Conservation (phyloP, 2,797 vertebrate genomes). For the Propithecus deckenii region DNA sequence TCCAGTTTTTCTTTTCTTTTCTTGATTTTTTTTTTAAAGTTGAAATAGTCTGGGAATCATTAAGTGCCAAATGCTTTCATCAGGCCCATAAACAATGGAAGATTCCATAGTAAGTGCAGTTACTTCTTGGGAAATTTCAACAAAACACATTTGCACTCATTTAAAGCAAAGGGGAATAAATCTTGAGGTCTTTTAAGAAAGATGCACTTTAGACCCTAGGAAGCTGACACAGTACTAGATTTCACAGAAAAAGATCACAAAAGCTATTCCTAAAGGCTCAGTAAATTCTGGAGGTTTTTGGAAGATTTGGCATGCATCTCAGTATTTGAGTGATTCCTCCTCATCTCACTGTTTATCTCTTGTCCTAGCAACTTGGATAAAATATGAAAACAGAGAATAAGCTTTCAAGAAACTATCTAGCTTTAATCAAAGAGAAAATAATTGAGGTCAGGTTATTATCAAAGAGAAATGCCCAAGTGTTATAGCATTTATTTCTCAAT, state of each 20-base stretch:
- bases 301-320: slow-evolving; percentile 54
- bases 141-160: slow-evolving; percentile 81
- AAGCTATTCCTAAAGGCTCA: slow-evolving; percentile 57
- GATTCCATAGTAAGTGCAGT: slow-evolving; percentile 79
- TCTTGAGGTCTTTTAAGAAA: slow-evolving; percentile 76
- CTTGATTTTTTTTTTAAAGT: slow-evolving; percentile 39
- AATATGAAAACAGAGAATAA: slow-evolving; percentile 7
- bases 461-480: neutral
- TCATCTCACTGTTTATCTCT: slow-evolving; percentile 25
- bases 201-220: slow-evolving; percentile 52
- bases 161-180: slow-evolving; percentile 80
- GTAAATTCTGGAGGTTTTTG: slow-evolving; percentile 65
- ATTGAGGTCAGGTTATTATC: neutral
- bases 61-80: slow-evolving; percentile 81
- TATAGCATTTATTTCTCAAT: neutral
- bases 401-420: neutral
- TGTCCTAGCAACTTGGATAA: slow-evolving; percentile 40
- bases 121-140: slow-evolving; percentile 77
- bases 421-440: slow-evolving; percentile 53
- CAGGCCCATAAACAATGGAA: slow-evolving; percentile 78
- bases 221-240: slow-evolving; percentile 74
- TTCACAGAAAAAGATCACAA: slow-evolving; percentile 80
- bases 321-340: slow-evolving; percentile 43
- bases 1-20: slow-evolving; percentile 10
- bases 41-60: slow-evolving; percentile 80